These are phyloP conservation scores for Hystrix cristata DNA, from an alignment of 2,113 vertebrate species.

Conservation along the genomic window DNA sequence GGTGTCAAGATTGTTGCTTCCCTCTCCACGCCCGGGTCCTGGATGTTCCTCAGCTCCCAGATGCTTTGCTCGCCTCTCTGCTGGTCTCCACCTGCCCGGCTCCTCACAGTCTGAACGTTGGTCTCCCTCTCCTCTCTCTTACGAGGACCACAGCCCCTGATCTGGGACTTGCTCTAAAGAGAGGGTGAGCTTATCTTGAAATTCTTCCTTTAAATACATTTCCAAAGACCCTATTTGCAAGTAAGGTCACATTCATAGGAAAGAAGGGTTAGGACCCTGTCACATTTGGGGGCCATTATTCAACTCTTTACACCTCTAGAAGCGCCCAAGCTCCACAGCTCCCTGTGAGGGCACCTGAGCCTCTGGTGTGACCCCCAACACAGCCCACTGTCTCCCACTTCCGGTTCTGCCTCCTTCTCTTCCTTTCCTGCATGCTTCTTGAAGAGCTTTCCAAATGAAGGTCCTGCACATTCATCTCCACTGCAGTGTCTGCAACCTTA, in stretches of 20 bases:
- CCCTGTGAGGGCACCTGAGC: neutral
- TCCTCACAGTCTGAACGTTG: neutral
- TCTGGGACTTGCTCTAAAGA: neutral
- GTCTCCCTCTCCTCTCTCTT: neutral
- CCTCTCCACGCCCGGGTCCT: neutral
- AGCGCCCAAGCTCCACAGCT: neutral
- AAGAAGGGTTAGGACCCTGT: neutral
- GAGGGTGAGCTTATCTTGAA: neutral
- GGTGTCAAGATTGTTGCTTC: no score
- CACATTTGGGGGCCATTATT: neutral
- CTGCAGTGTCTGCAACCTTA: neutral
- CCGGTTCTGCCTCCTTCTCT: neutral
- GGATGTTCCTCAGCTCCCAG: neutral
- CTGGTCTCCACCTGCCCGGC: neutral
- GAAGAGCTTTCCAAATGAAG: neutral
- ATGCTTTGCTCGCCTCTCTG: neutral
- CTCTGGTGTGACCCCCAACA: neutral
- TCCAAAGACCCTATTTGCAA: conserved; percentile 2
- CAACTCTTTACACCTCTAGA: neutral
- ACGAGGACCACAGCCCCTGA: neutral
- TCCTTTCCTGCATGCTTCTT: neutral
- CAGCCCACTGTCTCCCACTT: neutral
- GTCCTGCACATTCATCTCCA: neutral
- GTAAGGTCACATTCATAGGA: neutral
- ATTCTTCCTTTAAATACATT: neutral